These are phyloP conservation scores for Melikaiella ostensackeni DNA, from an alignment of 2,888 invertebrate species.

Conservation along the genomic window DNA sequence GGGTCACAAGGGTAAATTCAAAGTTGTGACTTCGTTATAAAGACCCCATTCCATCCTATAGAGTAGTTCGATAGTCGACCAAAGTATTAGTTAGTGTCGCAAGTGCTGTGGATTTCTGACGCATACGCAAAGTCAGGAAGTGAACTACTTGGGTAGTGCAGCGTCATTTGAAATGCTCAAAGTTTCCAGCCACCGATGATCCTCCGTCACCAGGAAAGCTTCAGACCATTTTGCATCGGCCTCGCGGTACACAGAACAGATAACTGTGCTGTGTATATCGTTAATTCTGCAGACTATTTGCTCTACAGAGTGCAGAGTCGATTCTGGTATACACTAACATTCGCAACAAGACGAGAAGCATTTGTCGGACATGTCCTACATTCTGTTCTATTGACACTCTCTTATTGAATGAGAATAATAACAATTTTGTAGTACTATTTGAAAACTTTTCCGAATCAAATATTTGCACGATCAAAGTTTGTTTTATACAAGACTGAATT, in stretches of 20 bases:
- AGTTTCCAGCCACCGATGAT: constrained; percentile 41
- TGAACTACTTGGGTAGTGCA: constrained; percentile 17
- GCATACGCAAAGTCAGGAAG: constrained; percentile 24
- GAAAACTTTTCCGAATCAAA: no score
- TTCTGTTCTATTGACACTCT: neutral
- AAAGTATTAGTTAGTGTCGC: constrained; percentile 3
- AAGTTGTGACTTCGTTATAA: neutral
- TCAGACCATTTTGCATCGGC: constrained; percentile 41
- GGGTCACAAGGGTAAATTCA: neutral
- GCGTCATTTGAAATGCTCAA: constrained; percentile 40
- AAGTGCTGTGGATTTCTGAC: constrained; percentile 20
- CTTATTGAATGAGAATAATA: no score
- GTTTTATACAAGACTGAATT: no score
- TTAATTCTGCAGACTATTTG: constrained; percentile 30
- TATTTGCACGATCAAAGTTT: no score
- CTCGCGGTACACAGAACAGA: constrained; percentile 29
- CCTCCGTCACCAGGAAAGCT: constrained; percentile 42
- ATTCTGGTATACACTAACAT: constrained; percentile 14
- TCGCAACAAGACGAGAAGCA: constrained; percentile 4
- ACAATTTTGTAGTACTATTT: no score
- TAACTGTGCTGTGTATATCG: constrained; percentile 18
- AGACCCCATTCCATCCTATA: neutral
- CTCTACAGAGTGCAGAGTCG: constrained; percentile 14
- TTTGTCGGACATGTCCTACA: neutral
- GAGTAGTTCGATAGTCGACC: neutral